Evolutionary conservation across 1,140 invertebrate species (phyloP).

Genomic region (Meteorus sp.): DNA sequence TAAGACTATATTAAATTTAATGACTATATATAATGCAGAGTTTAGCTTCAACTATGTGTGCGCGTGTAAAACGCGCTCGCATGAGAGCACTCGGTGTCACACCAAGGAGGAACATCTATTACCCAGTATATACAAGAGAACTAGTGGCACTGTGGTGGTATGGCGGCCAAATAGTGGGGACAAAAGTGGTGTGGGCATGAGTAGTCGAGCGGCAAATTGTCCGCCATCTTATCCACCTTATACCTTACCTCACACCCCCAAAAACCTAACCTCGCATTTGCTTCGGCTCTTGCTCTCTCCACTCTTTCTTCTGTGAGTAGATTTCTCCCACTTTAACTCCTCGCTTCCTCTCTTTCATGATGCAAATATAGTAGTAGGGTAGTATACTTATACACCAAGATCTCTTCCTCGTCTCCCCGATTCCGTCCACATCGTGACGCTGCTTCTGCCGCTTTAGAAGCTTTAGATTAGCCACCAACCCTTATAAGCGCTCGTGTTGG

Average conservation of each 20-base stretch:
- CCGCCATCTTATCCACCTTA: conserved; percentile 61
- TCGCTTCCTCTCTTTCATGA: conserved; percentile 6
- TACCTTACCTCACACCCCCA: conserved; percentile 51
- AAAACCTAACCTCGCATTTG: background rate
- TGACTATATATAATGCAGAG: too few species aligned
- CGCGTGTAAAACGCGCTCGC: conserved; percentile 22
- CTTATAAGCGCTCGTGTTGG: conserved; percentile 59
- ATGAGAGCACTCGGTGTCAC: conserved; percentile 37
- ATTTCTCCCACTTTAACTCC: conserved; percentile 16
- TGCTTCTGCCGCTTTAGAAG: conserved; percentile 50
- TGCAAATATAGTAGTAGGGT: background rate
- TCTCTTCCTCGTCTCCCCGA: conserved; percentile 33
- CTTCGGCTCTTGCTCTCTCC: background rate
- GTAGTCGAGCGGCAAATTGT: conserved; percentile 62
- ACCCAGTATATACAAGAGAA: conserved; percentile 53
- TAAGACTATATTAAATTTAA: background rate
- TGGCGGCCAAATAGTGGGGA: conserved; percentile 40
- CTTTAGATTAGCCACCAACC: conserved; percentile 58
- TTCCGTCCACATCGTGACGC: conserved; percentile 30
- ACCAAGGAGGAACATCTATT: conserved; percentile 59
- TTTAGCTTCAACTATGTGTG: too few species aligned
- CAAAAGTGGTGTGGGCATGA: conserved; percentile 53
- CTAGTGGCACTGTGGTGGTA: too few species aligned
- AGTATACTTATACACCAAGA: too few species aligned
- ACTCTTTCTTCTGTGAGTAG: background rate